These are phyloP conservation scores for Peromyscus leucopus DNA, from an alignment of 2,113 vertebrate genomes.

Conservation along the genomic window DNA sequence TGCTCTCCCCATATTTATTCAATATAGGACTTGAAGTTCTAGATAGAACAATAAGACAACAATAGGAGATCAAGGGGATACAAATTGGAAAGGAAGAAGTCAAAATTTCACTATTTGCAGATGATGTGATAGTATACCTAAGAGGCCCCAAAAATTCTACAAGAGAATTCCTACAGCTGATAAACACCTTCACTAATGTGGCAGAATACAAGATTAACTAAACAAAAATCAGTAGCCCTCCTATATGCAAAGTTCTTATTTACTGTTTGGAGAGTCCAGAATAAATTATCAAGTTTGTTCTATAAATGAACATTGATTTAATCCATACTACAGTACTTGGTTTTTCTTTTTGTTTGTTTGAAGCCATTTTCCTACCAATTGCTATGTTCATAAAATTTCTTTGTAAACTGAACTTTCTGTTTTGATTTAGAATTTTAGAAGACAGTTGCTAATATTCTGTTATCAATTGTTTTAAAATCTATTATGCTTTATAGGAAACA, in stretches of 20 bases:
- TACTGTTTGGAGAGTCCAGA: slow-evolving; percentile 12
- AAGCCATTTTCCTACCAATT: slow-evolving; percentile 64
- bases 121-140: no score
- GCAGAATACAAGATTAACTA: no score
- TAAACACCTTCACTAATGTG: no score
- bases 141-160: no score
- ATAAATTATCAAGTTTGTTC: slow-evolving; percentile 45
- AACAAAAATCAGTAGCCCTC: no score
- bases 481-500: slow-evolving; percentile 56
- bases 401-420: background rate
- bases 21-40: no score
- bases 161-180: no score
- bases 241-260: background rate
- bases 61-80: no score
- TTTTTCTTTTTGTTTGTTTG: background rate
- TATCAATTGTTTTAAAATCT: slow-evolving; percentile 68
- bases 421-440: slow-evolving; percentile 70
- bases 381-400: slow-evolving; percentile 50
- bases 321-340: background rate
- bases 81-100: no score
- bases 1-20: no score
- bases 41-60: no score
- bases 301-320: background rate
- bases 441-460: slow-evolving; percentile 58
- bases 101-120: no score